These are phyloP conservation scores for Caerostris darwini DNA, from an alignment of 1,140 invertebrate genomes.

Conservation along the genomic window DNA sequence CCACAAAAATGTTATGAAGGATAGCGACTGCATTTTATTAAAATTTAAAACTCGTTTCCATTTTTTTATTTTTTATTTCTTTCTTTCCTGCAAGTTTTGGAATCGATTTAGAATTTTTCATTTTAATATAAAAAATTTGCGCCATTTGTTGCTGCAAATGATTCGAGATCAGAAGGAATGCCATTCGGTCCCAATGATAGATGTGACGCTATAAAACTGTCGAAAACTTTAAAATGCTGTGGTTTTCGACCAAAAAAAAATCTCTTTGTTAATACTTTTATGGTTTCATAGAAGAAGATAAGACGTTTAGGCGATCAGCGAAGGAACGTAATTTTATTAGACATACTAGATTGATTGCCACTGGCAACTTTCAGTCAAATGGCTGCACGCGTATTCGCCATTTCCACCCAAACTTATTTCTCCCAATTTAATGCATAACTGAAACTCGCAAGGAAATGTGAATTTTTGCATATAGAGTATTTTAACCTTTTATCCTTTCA, in stretches of 20 bases:
- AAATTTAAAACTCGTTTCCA: not conserved
- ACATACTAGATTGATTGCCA: too few species aligned
- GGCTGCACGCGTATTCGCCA: too few species aligned
- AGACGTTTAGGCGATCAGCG: too few species aligned
- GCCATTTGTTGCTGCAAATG: not conserved
- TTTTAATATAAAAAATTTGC: not conserved
- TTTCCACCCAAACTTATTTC: too few species aligned
- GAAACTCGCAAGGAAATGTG: too few species aligned
- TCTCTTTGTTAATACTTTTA: not conserved
- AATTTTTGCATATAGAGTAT: too few species aligned
- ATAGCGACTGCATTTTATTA: conserved; percentile 24
- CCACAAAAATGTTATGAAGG: not conserved
- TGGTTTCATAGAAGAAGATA: too few species aligned
- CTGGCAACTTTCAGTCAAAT: too few species aligned
- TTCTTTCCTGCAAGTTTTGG: not conserved
- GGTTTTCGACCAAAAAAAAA: not conserved
- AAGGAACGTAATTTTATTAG: too few species aligned
- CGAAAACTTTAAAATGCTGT: conserved; percentile 7
- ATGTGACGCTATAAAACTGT: conserved; percentile 22
- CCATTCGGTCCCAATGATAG: not conserved
- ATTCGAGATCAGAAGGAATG: not conserved
- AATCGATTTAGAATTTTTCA: not conserved
- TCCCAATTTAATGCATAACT: too few species aligned
- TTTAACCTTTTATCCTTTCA: too few species aligned
- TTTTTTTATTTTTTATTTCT: not conserved